Conservation (phyloP, 2,113 vertebrate species). For the Prunella himalayana region DNA sequence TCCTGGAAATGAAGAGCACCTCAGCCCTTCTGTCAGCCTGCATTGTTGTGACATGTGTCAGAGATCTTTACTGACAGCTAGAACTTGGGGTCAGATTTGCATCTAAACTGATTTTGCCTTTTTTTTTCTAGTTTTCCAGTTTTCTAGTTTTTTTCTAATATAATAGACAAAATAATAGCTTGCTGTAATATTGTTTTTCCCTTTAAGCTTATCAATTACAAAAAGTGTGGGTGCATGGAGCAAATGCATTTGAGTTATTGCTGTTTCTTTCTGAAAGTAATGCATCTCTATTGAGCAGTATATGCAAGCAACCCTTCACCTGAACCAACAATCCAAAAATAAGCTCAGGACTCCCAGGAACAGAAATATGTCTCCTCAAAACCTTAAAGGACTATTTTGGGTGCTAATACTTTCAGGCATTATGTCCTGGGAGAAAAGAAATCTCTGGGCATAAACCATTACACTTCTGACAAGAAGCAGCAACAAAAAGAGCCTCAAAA, state of each 20-base stretch:
- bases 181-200: neutral
- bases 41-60: neutral
- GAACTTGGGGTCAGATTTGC: neutral
- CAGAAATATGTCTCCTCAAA: neutral
- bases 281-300: neutral
- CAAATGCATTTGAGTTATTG: neutral
- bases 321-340: neutral
- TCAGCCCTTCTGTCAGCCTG: neutral
- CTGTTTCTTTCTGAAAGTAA: neutral
- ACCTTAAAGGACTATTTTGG: neutral
- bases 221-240: neutral
- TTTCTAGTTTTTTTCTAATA: neutral
- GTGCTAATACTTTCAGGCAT: constrained; percentile 1
- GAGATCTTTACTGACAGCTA: neutral
- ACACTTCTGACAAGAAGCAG: neutral
- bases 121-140: neutral
- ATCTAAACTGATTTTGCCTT: neutral
- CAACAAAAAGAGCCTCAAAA: neutral
- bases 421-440: neutral
- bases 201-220: neutral
- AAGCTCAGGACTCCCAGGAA: neutral
- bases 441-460: neutral
- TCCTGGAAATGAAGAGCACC: neutral
- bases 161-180: neutral
- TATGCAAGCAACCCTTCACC: neutral